Percentiles rank a stretch among this genome's conserved stretches.
These are phyloP conservation scores for Drosophila borborema DNA, from an alignment of 2,888 invertebrate species.

Conservation along the genomic window DNA sequence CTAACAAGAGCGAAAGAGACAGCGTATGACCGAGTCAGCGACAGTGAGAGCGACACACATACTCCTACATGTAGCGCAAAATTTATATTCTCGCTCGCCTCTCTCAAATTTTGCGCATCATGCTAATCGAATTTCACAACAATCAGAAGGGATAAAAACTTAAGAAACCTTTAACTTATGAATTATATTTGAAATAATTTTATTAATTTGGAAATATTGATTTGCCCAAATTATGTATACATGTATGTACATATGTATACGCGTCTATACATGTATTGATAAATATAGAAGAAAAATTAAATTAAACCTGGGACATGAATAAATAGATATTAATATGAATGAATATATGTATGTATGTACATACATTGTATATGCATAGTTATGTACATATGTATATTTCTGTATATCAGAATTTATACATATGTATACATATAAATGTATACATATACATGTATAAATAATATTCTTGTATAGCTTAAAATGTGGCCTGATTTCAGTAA, in stretches of 20 bases:
- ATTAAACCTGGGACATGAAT: constrained; percentile 29
- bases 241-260: not conserved
- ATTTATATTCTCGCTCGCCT: constrained; percentile 2
- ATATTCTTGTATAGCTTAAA: not conserved
- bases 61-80: constrained; percentile 37
- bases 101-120: constrained; percentile 40
- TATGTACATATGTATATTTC: too few species aligned
- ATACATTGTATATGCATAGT: not conserved
- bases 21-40: not conserved
- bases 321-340: not conserved
- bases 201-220: not conserved
- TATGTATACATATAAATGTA: not conserved
- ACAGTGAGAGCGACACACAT: not conserved
- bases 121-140: constrained; percentile 66
- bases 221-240: not conserved
- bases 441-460: not conserved
- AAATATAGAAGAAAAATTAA: not conserved
- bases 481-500: not conserved
- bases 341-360: not conserved
- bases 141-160: constrained; percentile 15
- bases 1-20: constrained; percentile 16
- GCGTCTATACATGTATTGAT: not conserved
- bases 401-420: not conserved
- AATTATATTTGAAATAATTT: too few species aligned
- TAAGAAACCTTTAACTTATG: not conserved